Evolutionary conservation across 2,797 vertebrate genomes (phyloP).

Genomic region (Hypotaenidia okinawae): DNA sequence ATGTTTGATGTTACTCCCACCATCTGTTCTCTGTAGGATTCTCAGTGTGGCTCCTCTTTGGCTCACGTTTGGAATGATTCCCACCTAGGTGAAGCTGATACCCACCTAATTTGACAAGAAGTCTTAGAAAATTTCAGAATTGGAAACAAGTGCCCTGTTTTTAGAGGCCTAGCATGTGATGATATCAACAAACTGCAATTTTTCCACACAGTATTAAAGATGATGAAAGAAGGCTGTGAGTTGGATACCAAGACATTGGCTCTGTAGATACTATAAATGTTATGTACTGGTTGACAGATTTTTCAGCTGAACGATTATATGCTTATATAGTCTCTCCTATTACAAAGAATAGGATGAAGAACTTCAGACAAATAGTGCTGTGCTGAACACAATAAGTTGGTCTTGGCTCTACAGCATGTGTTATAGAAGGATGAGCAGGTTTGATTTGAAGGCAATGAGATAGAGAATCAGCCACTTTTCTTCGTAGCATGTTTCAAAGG

Average conservation of each 20-base stretch:
- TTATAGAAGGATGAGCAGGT: neutral
- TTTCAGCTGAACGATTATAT: neutral
- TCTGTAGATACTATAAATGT: neutral
- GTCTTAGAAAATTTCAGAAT: neutral
- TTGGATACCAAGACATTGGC: neutral
- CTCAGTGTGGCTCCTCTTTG: neutral
- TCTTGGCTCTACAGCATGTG: neutral
- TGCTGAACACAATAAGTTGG: neutral
- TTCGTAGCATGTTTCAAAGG: slow-evolving; percentile 14
- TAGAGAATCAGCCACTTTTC: neutral
- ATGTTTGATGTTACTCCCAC: neutral
- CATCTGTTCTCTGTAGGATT: neutral
- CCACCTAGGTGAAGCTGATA: neutral
- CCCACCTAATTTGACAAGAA: neutral
- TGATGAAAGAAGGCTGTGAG: neutral
- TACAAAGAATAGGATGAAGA: neutral
- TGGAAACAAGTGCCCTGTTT: neutral
- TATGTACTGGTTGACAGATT: neutral
- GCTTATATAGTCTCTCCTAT: neutral
- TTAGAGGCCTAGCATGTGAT: neutral
- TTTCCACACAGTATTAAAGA: neutral
- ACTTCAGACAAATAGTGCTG: neutral
- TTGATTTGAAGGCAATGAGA: slow-evolving; percentile 36
- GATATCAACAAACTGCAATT: neutral
- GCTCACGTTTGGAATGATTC: neutral